Evolutionary conservation across 2,888 invertebrate genomes (phyloP).

Genomic region (Idaea biselata): DNA sequence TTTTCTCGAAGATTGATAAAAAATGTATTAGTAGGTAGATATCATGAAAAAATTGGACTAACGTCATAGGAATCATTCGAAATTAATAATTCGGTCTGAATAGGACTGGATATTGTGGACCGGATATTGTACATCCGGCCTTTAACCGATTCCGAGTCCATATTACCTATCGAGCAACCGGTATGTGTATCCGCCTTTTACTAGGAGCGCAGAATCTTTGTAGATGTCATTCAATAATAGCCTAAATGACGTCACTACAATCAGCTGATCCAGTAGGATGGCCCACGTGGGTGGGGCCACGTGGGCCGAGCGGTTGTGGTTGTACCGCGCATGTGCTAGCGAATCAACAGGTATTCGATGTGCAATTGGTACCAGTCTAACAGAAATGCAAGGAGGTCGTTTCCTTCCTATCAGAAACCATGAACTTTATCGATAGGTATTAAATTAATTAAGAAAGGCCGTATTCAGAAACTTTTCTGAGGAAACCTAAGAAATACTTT

Average conservation of each 20-base stretch:
- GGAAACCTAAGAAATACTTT: no score
- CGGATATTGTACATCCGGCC: neutral
- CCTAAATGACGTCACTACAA: neutral
- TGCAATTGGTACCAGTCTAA: conserved; percentile 16
- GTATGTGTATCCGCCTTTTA: conserved; percentile 14
- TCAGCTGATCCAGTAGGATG: neutral
- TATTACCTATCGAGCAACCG: conserved; percentile 14
- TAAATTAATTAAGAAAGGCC: no score
- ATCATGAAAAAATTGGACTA: no score
- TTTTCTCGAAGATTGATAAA: no score
- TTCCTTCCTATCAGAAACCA: neutral
- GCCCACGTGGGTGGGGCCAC: neutral
- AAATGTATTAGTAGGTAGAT: no score
- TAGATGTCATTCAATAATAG: conserved; percentile 4
- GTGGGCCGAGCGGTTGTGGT: conserved; percentile 1
- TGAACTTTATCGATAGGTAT: no score
- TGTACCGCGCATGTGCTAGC: conserved; percentile 17
- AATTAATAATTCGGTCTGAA: no score
- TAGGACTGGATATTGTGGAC: no score
- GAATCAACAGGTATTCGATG: conserved; percentile 15
- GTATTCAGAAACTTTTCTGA: no score
- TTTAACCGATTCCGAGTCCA: neutral
- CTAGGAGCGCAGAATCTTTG: conserved; percentile 15
- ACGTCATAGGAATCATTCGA: no score
- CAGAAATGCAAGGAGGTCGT: conserved; percentile 7